Conservation (phyloP, 2,888 invertebrate genomes). For the Xylota segnis region DNA sequence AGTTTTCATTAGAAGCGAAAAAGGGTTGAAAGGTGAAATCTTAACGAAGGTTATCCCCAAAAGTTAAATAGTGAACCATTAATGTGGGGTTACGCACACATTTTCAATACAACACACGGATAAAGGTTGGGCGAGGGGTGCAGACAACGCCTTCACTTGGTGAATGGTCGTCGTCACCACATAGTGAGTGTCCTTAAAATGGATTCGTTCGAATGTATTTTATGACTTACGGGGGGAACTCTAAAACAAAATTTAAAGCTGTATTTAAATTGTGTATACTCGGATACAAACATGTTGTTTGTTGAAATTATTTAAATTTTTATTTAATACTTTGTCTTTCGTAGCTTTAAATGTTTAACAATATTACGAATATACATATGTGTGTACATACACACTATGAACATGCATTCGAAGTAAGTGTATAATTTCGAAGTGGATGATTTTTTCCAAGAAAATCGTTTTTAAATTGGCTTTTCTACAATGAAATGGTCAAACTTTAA, state of each 20-base stretch:
- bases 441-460: too few species aligned
- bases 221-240: background rate
- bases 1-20: slow-evolving; percentile 73
- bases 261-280: slow-evolving; percentile 8
- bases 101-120: slow-evolving; percentile 22
- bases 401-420: too few species aligned
- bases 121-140: background rate
- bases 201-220: slow-evolving; percentile 1
- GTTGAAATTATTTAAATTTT: too few species aligned
- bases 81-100: slow-evolving; percentile 55
- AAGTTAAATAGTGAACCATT: slow-evolving; percentile 75
- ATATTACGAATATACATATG: too few species aligned
- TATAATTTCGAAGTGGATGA: too few species aligned
- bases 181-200: slow-evolving; percentile 11
- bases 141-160: slow-evolving; percentile 42
- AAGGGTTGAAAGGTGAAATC: slow-evolving; percentile 76
- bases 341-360: too few species aligned
- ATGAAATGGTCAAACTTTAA: too few species aligned
- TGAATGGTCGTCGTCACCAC: slow-evolving; percentile 55
- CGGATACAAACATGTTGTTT: too few species aligned
- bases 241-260: slow-evolving; percentile 8
- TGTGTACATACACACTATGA: too few species aligned
- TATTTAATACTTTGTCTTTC: too few species aligned
- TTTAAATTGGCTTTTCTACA: too few species aligned
- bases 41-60: slow-evolving; percentile 74